Evolutionary conservation across 2,797 vertebrate species (phyloP).

Genomic region (Rallus crepitans): DNA sequence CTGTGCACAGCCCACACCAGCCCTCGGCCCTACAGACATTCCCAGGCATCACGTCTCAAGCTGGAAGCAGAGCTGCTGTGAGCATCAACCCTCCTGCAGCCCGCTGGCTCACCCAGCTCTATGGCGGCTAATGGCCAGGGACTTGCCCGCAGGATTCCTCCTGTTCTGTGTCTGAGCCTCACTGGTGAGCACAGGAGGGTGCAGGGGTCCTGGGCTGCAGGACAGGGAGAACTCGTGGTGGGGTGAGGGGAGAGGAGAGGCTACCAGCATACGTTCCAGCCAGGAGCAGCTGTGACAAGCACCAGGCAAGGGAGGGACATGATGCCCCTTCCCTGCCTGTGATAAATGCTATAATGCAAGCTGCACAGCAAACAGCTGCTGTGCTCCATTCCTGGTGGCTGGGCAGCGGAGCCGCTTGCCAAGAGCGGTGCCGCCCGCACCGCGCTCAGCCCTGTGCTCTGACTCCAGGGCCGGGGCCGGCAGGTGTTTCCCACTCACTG

Average conservation of each 20-base stretch:
- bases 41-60: neutral
- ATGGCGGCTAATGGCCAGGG: no score
- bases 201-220: neutral
- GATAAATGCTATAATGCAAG: neutral
- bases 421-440: neutral
- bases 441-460: neutral
- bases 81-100: neutral
- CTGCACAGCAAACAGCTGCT: neutral
- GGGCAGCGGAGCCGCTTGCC: rapidly evolving
- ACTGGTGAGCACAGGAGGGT: neutral
- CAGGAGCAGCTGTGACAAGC: neutral
- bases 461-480: no score
- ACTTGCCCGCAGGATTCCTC: neutral
- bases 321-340: rapidly evolving
- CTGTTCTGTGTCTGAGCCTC: rapidly evolving
- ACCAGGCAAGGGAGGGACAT: neutral
- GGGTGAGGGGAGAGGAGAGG: neutral
- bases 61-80: neutral
- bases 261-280: rapidly evolving
- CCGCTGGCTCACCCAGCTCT: neutral
- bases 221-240: neutral
- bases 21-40: neutral
- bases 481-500: no score
- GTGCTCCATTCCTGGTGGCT: rapidly evolving
- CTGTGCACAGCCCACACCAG: neutral